Conservation (phyloP, 2,113 vertebrate genomes). For the Prunella fulvescens region DNA sequence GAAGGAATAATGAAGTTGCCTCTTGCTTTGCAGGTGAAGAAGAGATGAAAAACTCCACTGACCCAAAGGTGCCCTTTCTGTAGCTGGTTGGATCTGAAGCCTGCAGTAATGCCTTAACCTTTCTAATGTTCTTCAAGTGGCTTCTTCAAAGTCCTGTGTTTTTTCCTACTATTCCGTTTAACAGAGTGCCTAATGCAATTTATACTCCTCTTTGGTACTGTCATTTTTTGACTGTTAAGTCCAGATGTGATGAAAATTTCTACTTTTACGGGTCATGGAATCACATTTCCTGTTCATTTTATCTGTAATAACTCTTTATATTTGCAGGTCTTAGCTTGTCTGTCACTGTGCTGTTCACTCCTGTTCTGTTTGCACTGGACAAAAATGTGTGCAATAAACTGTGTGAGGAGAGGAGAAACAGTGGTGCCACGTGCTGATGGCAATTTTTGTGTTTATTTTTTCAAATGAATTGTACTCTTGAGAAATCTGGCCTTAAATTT, state of each 20-base stretch:
- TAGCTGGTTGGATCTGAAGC: not conserved
- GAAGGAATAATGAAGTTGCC: constrained; percentile 41
- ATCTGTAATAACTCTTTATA: not conserved
- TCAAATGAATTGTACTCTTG: constrained; percentile 21
- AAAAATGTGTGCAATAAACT: not conserved
- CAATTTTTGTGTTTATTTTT: not conserved
- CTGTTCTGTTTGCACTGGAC: not conserved
- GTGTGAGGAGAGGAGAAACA: not conserved
- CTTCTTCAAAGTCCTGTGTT: not conserved
- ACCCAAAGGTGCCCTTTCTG: constrained; percentile 43
- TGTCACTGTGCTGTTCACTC: not conserved
- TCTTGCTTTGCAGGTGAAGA: constrained; percentile 74
- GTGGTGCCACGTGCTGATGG: not conserved
- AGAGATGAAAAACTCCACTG: constrained; percentile 44
- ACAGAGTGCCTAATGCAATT: constrained; percentile 29
- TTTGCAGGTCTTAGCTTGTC: not conserved
- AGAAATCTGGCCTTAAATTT: constrained; percentile 53
- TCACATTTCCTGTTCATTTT: not conserved
- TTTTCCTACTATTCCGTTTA: not conserved
- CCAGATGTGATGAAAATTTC: not conserved
- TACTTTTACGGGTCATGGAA: not conserved
- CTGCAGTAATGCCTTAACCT: constrained; percentile 65
- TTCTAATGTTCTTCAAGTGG: not conserved
- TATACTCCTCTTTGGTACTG: not conserved
- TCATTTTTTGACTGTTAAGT: not conserved